A percentile compares a stretch with the other conserved stretches of the same genome.
phyloP scores from a whole-genome alignment of 2,888 invertebrate genomes.

The Tineola bisselliella region DNA sequence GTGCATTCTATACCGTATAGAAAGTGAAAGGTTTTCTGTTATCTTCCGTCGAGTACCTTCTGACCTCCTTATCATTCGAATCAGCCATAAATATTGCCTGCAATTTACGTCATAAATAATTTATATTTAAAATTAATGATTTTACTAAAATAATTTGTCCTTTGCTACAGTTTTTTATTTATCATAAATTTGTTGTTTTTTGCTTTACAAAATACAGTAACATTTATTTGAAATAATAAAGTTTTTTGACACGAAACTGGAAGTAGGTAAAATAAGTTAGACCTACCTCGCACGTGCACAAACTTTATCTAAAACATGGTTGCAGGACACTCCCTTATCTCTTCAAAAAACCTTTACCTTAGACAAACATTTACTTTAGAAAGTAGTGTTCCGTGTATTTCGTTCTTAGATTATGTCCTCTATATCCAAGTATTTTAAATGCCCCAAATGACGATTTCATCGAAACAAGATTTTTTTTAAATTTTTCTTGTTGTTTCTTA shows the following conservation, averaged over 20 bases:
- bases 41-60: background rate
- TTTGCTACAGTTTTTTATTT: no score
- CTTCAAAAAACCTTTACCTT: constrained; percentile 20
- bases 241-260: background rate
- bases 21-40: constrained; percentile 5
- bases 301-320: background rate
- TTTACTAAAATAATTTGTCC: no score
- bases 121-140: no score
- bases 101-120: background rate
- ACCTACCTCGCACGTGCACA: constrained; percentile 1
- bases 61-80: constrained; percentile 9
- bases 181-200: no score
- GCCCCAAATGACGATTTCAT: constrained; percentile 36
- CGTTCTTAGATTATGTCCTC: constrained; percentile 49
- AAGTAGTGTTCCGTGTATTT: constrained; percentile 64
- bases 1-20: background rate
- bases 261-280: background rate
- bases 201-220: no score
- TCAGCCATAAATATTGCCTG: constrained; percentile 4
- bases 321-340: constrained; percentile 12
- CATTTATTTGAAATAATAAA: background rate
- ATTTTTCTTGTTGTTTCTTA: no score
- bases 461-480: background rate
- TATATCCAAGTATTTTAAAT: constrained; percentile 42
- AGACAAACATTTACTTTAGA: constrained; percentile 61